Base-by-base conservation (phyloP, 2,888 invertebrate species). In the Drosophila prostipennis region DNA sequence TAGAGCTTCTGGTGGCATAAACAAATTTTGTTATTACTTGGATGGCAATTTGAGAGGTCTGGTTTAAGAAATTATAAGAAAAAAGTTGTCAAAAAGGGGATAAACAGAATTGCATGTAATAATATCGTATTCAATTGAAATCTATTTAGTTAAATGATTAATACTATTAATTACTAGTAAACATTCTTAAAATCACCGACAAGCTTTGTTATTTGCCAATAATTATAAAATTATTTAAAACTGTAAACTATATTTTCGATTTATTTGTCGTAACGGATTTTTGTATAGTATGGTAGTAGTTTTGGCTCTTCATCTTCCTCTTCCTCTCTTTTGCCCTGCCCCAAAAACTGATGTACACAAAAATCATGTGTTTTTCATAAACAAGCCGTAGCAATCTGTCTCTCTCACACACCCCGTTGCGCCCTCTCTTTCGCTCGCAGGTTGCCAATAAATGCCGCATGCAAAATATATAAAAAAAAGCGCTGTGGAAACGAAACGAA, bases 281-380 rank as follows among this genome's bases (percentile, higher is more conserved):
- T 29, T 8, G 14, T 11, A 32, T 26, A 68, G 37, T 53, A 52
- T 52, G 34, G 46, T 61, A 61, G 45, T 40, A 60, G 60, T 52
- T 48, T 40, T 34, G 19, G 10, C 16, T 10, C 11, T 19, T 34
- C 34, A 11, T 26, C 53, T 0, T 43, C 26, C 7, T 37, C 32
- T 6, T 42, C 13, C 39, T 39, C 57, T 57, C 60, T 32, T 42
- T 26, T 11, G 42, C 48, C 52, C 37, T 56, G 57, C 54, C 70
- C 56, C 45, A 77, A 58, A 73, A 67, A 56, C 54, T 64, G 61
- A 46, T 72, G 60, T 78, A 74, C 55, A 73, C 68, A 78, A 72
- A 73, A 77, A 89, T 80, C 87, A 89, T 88, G 85, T 88, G 88
- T 84, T 88, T 89, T 89, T 77, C 82, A 89, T 79, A 89, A 85